Base-by-base conservation (phyloP, 2,888 invertebrate species). In the Diarsia dahlii region DNA sequence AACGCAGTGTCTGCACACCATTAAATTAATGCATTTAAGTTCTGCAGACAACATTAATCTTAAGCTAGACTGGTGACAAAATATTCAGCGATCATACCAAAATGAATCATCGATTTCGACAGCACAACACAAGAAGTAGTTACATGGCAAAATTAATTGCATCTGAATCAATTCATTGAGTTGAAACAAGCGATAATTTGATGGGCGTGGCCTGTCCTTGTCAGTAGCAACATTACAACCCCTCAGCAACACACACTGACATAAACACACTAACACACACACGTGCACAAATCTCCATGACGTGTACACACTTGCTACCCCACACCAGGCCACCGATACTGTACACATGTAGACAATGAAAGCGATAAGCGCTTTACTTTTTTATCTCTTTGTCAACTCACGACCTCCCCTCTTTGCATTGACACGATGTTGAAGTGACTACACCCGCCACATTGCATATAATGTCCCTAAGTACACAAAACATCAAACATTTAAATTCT, bases 361-460 rank as follows among this genome's bases (percentile, higher is more conserved):
- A 90, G 89, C 90, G 89, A 87, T 95, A 95, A 96, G 95, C 95
- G 94, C 94, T 95, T 96, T 95, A 95, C 90, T 94, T 96, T 74
- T 95, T 94, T 92, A 94, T 90, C 92, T 90, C 91, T 94, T 94
- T 95, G 92, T 93, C 84, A 74, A 71, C 54, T 74, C 50, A 84
- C 80, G 84, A 86, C 87, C 89, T 78, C 88, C 90, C 93, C 94
- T 92, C 91, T 89, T 86, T 84, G 84, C 81, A 84, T 87, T 90
- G 89, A 89, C 87, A 87, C 88, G 82, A 80, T 87, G 87, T 89
- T 91, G 84, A 86, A 81, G 77, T 88, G 90, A 87, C 72, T 75
- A 75, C 76, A 78, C 72, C 67, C 81, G 67, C 78, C 68, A 71
- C 71, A 75, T 58, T 67, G 66, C 79, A 76, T 78, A 78, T 81